Evolutionary conservation across 2,113 vertebrate genomes (phyloP), one percentile per base, ranked within the genome.

Genomic region (Salvelinus sp.): DNA sequence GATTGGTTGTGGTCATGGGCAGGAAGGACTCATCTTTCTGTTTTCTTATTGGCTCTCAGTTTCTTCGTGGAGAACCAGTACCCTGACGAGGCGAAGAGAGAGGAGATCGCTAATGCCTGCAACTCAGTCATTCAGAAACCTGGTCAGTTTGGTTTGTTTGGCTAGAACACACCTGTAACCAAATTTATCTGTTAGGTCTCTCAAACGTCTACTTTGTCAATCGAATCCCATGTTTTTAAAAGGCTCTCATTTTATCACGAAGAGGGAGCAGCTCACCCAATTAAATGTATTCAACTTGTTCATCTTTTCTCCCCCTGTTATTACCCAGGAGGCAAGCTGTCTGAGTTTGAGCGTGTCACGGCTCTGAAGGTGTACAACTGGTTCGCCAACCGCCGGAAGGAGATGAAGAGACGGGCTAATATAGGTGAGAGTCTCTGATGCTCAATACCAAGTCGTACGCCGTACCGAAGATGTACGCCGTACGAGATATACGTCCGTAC

Each of bases 11-110:
- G n/a, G n/a, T 23, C 6, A 16, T n/a, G 6, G 58, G 58, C n/a
- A 22, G 18, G 57, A 33, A 22, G 18, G 58, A n/a, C 20, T 20
- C 58, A 10, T 62, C 57, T 22, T 62, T n/a, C 18, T 7, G 16
- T 62, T 62, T 62, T 72, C 64, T 64, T 71, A 38, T 70, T 12
- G 4, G 57, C 70, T 85, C 69, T 0, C 84, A 95, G 94, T 78
- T 95, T 94, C 90, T 95, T 95, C 86, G 83, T 93, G 72, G 94
- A 95, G 90, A 95, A 94, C 82, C 94, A 95, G 90, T 95, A 95
- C 70, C 94, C 94, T 14, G 94, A 95, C 44, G 94, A 95, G 75
- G 91, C 92, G 0, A 94, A 92, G 86, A 84, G 94, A 10, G 94
- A 95, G 81, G 94, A 95, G 90, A 95, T 95, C 2, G 94, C 94